Base-by-base conservation (phyloP, 2,113 vertebrate species). In the Gallinago paraguaiae region DNA sequence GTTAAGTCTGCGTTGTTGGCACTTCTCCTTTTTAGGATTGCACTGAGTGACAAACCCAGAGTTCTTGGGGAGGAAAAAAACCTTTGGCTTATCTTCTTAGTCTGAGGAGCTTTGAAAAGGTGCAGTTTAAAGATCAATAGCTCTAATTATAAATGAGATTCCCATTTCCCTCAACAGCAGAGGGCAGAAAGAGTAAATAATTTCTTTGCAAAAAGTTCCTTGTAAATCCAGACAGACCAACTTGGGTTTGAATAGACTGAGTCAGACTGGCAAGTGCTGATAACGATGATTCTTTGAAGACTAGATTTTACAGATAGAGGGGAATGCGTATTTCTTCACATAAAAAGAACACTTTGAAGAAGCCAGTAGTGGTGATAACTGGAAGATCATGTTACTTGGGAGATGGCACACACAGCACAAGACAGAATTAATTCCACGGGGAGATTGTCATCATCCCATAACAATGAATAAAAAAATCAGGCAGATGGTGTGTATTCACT, bases 241-340 rank as follows among this genome's bases (percentile, higher is more conserved):
- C 33, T 27, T 53, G 14, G n/a, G 30, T 89, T 77, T 95, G 84
- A 95, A 91, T 65, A 87, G 88, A 17, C 57, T 37, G 70, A 94
- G 67, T 71, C 77, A 75, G 93, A 77, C 57, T 92, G 84, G 76
- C 69, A 94, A 86, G 65, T 64, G 54, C 93, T 95, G 93, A 88
- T 89, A 89, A 48, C 0, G 0, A 8, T 19, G 35, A 56, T 27
- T 60, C 87, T 90, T 51, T 84, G 69, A 85, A 89, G 83, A 59
- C 30, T 1, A 41, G 93, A 88, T 88, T 86, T 93, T 83, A 43
- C 30, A 33, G 74, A 57, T 90, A 75, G 60, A 85, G 33, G 15
- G 33, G 17, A 81, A 43, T 72, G 53, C 43, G n/a, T 69, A 54
- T 82, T 96, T 82, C 69, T 65, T 5, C 61, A 48, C 41, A 35